Conservation (phyloP, 2,113 vertebrate genomes). For the Psephotus haematonotus region DNA sequence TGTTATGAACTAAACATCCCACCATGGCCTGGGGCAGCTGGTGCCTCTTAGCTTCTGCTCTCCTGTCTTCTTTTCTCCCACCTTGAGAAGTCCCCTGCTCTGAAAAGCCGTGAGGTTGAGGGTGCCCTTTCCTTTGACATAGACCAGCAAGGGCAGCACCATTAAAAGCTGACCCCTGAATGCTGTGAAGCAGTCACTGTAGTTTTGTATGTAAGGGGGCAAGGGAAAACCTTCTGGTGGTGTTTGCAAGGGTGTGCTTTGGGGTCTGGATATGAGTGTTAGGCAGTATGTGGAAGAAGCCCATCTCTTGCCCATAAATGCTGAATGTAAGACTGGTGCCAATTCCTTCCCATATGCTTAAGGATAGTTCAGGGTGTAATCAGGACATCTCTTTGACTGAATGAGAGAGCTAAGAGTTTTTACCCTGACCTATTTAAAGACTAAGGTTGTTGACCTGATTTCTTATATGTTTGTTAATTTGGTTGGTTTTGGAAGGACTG, state of each 20-base stretch:
- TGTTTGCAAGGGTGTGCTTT: background rate
- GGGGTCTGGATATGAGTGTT: background rate
- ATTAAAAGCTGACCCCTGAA: background rate
- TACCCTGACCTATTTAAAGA: background rate
- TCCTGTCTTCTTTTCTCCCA: background rate
- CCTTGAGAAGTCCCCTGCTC: background rate
- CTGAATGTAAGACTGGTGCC: background rate
- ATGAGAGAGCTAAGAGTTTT: background rate
- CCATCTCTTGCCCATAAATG: accelerated
- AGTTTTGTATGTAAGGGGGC: background rate
- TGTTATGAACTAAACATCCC: background rate
- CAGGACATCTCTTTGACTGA: background rate
- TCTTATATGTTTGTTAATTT: background rate
- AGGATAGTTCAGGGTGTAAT: background rate
- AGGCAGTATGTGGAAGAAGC: background rate
- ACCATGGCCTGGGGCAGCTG: accelerated
- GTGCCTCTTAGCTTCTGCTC: background rate
- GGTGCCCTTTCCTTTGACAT: background rate
- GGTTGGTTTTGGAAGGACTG: background rate
- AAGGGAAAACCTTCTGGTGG: background rate
- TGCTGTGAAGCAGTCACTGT: background rate
- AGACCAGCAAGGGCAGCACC: background rate
- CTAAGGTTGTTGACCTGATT: background rate
- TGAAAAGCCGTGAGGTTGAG: background rate
- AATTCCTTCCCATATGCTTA: background rate